Evolutionary conservation across 2,888 invertebrate genomes (phyloP), one percentile per base, ranked within the genome.

Genomic region (Venusia cambrica): DNA sequence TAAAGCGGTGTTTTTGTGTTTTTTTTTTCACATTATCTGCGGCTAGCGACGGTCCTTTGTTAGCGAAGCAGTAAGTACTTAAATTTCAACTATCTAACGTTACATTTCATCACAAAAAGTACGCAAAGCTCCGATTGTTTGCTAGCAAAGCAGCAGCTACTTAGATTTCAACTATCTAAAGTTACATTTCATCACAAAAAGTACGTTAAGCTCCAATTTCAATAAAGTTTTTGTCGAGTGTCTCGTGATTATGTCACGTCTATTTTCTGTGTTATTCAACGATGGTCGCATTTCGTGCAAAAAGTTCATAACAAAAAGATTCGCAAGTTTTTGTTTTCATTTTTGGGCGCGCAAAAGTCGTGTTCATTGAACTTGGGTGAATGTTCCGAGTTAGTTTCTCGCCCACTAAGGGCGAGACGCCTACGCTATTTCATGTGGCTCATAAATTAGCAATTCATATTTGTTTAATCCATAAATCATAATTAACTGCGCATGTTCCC

Each of bases 301-400:
- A 41, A 50, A 48, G 20, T 38, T 12, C 32, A 38, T 14, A 25
- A 34, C 42, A 44, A 48, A 51, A 47, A 40, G 27, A 9, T 38
- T 48, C 46, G 32, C 17, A 28, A 19, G 46, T 60, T 56, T 58
- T 28, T 41, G 37, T 37, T 45, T 48, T 57, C 62, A 52, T 58
- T 53, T 64, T 52, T 35, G 31, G 56, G 54, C 42, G 42, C 45
- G 54, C 52, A 45, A 56, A 60, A 56, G 42, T 47, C n/a, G 34
- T 63, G 66, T 70, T 57, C 64, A 48, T 65, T 72, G 70, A 62
- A 67, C 66, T 47, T 56, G 67, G 68, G 71, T 74, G 71, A 74
- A 70, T 65, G 72, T 46, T 54, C 73, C 48, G 7, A 8, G 21
- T 47, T 48, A 45, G n/a, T n/a, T n/a, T n/a, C n/a, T n/a, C n/a